Evolutionary conservation across 2,113 vertebrate species (phyloP), one percentile per base, ranked within the genome.

Genomic region (Sinocyclocheilus rhinocerous): DNA sequence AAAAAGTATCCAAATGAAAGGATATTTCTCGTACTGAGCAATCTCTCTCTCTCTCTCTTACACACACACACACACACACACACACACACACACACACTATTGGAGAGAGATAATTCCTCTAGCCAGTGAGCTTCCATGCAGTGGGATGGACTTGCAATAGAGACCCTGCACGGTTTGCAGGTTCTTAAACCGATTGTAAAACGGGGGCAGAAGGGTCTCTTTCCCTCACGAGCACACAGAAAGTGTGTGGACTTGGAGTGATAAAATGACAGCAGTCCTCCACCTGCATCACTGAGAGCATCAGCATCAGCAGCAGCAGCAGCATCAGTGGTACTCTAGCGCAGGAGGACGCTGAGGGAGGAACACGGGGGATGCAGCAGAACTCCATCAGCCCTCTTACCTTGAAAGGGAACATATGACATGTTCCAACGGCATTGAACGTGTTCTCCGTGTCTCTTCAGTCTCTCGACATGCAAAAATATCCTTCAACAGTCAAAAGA

Each of bases 351-450:
- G 81, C 85, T 86, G 87, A 67, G 83, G 84, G 83, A 84, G 76
- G 81, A 85, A 89, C 88, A 87, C 87, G 83, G 87, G 87, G 90
- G 89, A 91, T 76, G 86, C 48, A 85, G 84, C 24, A 83, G 26
- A 83, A 55, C 55, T 70, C 16, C 63, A 83, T 87, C 59, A 90
- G 80, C 80, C 87, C 24, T 88, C 93, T 93, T 96, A 95, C 95
- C 95, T 96, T 96, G 95, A 92, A 94, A 94, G 93, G 95, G 95
- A 94, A 95, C 95, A 96, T 96, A 95, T 92, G 95, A 96, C 95
- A 96, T 96, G 95, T 95, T 95, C 95, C 94, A 94, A 90, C 93
- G 93, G 94, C 94, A 94, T 93, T 92, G 93, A 91, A 92, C 88
- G 94, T 90, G 84, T 84, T 92, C 91, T 92, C 81, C 88, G 92